These are phyloP conservation scores for Parazoanthus atlanticus DNA, from an alignment of 92 coral and sea anemone genomes.

Conservation along the genomic window DNA sequence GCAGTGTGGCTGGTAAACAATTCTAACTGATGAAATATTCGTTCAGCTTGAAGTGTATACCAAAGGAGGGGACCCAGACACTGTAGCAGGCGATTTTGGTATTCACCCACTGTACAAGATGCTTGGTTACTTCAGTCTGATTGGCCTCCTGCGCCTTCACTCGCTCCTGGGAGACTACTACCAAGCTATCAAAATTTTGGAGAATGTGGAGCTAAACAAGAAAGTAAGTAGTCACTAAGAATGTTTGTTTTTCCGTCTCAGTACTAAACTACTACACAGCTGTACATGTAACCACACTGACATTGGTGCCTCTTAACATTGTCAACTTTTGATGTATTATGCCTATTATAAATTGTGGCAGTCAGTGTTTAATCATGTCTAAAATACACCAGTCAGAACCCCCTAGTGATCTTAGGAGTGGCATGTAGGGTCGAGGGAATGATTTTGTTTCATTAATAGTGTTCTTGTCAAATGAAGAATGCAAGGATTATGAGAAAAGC, in stretches of 20 bases:
- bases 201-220: conserved; percentile 90
- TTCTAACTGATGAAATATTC: neutral
- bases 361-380: too few species aligned
- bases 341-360: too few species aligned
- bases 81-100: conserved; percentile 95
- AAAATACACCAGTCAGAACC: too few species aligned
- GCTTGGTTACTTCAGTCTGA: conserved; percentile 96
- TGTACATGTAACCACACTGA: neutral
- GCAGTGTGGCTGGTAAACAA: too few species aligned
- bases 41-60: conserved; percentile 82
- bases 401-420: too few species aligned
- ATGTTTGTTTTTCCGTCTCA: neutral
- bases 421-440: too few species aligned
- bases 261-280: too few species aligned
- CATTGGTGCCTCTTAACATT: too few species aligned
- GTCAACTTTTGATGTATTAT: too few species aligned
- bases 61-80: conserved; percentile 89
- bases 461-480: too few species aligned
- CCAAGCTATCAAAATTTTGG: conserved; percentile 91
- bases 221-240: conserved; percentile 54
- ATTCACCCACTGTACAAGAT: conserved; percentile 93
- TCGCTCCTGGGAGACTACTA: conserved; percentile 94
- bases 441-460: too few species aligned
- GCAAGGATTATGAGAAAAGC: too few species aligned
- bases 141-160: conserved; percentile 93